phyloP scores from a whole-genome alignment of 1,140 invertebrate genomes.

The Drosophila orena region DNA sequence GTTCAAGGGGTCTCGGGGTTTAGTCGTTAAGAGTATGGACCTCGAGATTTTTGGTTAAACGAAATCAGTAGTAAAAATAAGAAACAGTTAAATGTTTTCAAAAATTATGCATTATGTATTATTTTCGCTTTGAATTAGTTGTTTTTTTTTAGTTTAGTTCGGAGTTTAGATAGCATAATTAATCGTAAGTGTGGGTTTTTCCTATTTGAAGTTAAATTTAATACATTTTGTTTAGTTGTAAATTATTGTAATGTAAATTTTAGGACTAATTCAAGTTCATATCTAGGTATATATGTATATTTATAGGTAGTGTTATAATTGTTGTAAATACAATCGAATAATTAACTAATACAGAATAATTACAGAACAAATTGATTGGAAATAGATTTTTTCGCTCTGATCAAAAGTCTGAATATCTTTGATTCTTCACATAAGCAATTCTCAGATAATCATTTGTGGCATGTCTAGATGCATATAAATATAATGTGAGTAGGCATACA shows the following conservation, averaged over 20 bases:
- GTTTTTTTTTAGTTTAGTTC: slow-evolving; percentile 57
- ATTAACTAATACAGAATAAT: slow-evolving; percentile 68
- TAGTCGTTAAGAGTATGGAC: slow-evolving; percentile 45
- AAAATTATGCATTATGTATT: slow-evolving; percentile 77
- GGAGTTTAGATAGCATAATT: slow-evolving; percentile 72
- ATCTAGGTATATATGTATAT: slow-evolving; percentile 45
- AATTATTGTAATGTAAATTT: slow-evolving; percentile 72
- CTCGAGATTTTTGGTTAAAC: neutral
- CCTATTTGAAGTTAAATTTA: slow-evolving; percentile 75
- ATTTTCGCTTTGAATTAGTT: slow-evolving; percentile 63
- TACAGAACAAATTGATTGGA: slow-evolving; percentile 60
- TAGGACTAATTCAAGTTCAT: slow-evolving; percentile 68
- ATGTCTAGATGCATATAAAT: slow-evolving; percentile 32
- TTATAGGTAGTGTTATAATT: slow-evolving; percentile 65
- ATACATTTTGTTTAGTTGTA: slow-evolving; percentile 79
- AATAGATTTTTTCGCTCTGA: slow-evolving; percentile 30
- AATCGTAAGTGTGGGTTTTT: slow-evolving; percentile 51
- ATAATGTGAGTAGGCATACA: slow-evolving; percentile 48
- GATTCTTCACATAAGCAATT: slow-evolving; percentile 17
- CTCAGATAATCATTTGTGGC: slow-evolving; percentile 31
- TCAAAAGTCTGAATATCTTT: slow-evolving; percentile 27
- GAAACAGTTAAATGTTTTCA: slow-evolving; percentile 60
- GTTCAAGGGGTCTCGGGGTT: slow-evolving; percentile 19
- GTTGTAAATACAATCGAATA: slow-evolving; percentile 76
- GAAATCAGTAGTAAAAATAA: slow-evolving; percentile 12